A percentile compares a stretch with the other conserved stretches of the same genome.
Conservation (phyloP, 2,888 invertebrate genomes). For the Tachina lurida region DNA sequence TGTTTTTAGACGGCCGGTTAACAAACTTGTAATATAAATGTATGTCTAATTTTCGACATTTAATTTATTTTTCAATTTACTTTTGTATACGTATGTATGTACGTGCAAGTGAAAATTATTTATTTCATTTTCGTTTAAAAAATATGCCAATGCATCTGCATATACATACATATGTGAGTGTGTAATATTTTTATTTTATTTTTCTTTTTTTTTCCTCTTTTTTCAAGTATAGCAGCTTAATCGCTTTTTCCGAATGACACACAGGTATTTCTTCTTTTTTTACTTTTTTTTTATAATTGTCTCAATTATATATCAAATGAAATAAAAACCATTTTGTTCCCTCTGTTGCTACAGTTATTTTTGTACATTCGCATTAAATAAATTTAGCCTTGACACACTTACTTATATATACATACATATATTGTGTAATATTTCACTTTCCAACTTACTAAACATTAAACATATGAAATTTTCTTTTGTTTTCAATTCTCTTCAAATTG, state of each 20-base stretch:
- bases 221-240: constrained; percentile 26
- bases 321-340: constrained; percentile 49
- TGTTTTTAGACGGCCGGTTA: too few relatives aligned
- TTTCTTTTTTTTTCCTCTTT: neutral
- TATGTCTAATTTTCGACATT: constrained; percentile 9
- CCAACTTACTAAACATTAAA: neutral
- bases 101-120: constrained; percentile 26
- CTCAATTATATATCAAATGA: constrained; percentile 67
- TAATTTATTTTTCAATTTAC: constrained; percentile 23
- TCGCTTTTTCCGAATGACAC: constrained; percentile 52
- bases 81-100: neutral
- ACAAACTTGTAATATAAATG: neutral
- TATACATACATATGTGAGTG: neutral
- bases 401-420: neutral
- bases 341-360: constrained; percentile 37
- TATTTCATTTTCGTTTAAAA: constrained; percentile 11
- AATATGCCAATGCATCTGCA: neutral
- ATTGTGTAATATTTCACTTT: constrained; percentile 22
- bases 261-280: constrained; percentile 34
- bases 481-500: neutral
- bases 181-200: neutral
- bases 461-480: neutral
- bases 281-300: constrained; percentile 49
- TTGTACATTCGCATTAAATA: constrained; percentile 19
- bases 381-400: constrained; percentile 65